Percentiles rank a stretch among this genome's conserved stretches.
These are phyloP conservation scores for Hydriomena furcata DNA, from an alignment of 2,888 invertebrate species.

Conservation along the genomic window DNA sequence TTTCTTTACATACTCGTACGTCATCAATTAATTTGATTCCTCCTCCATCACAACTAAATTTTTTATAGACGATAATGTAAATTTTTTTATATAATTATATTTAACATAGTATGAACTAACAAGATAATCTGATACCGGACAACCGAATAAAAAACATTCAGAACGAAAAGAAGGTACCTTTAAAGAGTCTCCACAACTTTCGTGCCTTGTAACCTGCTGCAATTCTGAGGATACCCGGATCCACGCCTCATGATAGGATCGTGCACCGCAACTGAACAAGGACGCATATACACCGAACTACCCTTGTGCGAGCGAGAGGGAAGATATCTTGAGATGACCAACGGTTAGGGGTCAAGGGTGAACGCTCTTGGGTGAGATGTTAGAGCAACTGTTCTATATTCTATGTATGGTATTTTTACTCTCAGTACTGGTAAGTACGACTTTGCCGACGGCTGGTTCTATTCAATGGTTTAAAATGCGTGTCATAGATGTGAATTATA, in stretches of 20 bases:
- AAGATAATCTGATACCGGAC: too few species aligned
- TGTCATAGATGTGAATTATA: too few species aligned
- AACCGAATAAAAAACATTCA: too few species aligned
- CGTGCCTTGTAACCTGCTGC: conserved; percentile 62
- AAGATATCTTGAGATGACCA: conserved; percentile 74
- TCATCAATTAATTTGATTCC: too few species aligned
- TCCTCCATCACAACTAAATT: too few species aligned
- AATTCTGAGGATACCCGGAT: conserved; percentile 81
- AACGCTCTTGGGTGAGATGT: conserved; percentile 74
- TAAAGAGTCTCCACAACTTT: conserved; percentile 40
- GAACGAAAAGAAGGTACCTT: too few species aligned
- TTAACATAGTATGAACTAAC: too few species aligned
- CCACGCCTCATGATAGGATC: conserved; percentile 68
- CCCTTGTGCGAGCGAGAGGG: conserved; percentile 47
- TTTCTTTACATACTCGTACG: too few species aligned
- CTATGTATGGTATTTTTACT: conserved; percentile 10
- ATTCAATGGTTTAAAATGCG: not conserved
- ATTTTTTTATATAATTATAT: too few species aligned
- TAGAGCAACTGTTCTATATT: conserved; percentile 25
- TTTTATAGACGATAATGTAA: too few species aligned
- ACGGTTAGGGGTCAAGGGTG: conserved; percentile 80
- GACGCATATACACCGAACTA: conserved; percentile 38
- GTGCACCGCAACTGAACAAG: conserved; percentile 62
- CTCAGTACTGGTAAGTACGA: not conserved
- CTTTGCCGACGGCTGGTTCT: conserved; percentile 9